Evolutionary conservation across 1,140 invertebrate species (phyloP).

Genomic region (Cylas formicarius): DNA sequence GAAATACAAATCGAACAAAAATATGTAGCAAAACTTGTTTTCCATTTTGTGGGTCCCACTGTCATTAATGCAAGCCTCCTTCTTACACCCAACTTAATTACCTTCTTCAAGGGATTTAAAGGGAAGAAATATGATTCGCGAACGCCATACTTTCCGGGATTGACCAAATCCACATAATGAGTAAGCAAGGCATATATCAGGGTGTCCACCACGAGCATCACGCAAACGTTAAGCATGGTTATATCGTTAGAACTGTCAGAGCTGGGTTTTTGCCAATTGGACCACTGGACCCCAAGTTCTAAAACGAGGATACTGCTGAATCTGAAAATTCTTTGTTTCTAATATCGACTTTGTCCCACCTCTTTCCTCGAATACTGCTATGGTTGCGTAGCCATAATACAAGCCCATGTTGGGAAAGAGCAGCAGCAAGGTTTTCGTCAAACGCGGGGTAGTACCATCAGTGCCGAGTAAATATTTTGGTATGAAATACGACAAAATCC

Average conservation of each 20-base stretch:
- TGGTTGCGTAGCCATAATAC: conserved; percentile 31
- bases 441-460: conserved; percentile 7
- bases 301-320: conserved; percentile 8
- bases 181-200: conserved; percentile 31
- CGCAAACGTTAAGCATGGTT: conserved; percentile 29
- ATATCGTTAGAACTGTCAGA: conserved; percentile 24
- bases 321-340: neutral
- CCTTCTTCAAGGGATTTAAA: conserved; percentile 8
- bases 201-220: conserved; percentile 34
- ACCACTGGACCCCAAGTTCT: conserved; percentile 32
- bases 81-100: too few relatives aligned
- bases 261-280: conserved; percentile 28
- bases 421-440: conserved; percentile 20
- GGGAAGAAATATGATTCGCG: conserved; percentile 33
- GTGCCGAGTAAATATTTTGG: conserved; percentile 18
- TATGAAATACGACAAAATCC: conserved; percentile 31
- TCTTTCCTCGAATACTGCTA: conserved; percentile 35
- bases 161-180: conserved; percentile 33
- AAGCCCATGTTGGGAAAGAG: conserved; percentile 37
- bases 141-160: conserved; percentile 37
- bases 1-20: too few relatives aligned
- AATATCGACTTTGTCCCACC: conserved; percentile 19
- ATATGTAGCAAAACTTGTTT: too few relatives aligned
- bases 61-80: too few relatives aligned
- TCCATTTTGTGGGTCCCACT: too few relatives aligned